These are phyloP conservation scores for Frieseomelitta varia DNA, from an alignment of 1,140 invertebrate species.

Conservation along the genomic window DNA sequence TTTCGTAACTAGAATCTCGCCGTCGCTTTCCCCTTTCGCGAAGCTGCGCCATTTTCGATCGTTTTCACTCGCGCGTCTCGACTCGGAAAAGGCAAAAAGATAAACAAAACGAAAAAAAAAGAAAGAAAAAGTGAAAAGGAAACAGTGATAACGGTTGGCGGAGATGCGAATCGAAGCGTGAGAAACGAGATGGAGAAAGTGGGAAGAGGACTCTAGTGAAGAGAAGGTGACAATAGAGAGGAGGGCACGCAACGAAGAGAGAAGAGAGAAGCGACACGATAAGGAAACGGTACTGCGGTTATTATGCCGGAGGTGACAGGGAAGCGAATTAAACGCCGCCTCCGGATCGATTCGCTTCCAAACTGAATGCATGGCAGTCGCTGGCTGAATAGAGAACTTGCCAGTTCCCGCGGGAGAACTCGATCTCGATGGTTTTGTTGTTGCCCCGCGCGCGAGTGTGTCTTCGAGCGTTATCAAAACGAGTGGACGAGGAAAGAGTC, in stretches of 20 bases:
- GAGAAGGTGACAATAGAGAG: not conserved
- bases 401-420: not conserved
- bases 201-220: not conserved
- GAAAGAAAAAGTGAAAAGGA: too few relatives aligned
- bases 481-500: too few relatives aligned
- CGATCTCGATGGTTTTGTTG: not conserved
- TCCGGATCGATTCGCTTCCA: not conserved
- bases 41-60: not conserved
- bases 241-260: not conserved
- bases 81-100: too few relatives aligned
- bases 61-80: not conserved
- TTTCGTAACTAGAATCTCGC: not conserved
- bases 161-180: not conserved
- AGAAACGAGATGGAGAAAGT: not conserved
- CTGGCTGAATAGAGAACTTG: not conserved
- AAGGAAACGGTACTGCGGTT: not conserved
- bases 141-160: too few relatives aligned
- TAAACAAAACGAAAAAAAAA: too few relatives aligned
- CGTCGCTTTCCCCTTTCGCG: not conserved
- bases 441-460: too few relatives aligned
- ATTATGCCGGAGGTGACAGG: not conserved
- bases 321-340: not conserved
- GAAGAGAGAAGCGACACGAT: slow-evolving; percentile 1
- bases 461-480: too few relatives aligned
- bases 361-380: too few relatives aligned